Evolutionary conservation across 2,797 vertebrate genomes (phyloP).

Genomic region (Mus minutoides): DNA sequence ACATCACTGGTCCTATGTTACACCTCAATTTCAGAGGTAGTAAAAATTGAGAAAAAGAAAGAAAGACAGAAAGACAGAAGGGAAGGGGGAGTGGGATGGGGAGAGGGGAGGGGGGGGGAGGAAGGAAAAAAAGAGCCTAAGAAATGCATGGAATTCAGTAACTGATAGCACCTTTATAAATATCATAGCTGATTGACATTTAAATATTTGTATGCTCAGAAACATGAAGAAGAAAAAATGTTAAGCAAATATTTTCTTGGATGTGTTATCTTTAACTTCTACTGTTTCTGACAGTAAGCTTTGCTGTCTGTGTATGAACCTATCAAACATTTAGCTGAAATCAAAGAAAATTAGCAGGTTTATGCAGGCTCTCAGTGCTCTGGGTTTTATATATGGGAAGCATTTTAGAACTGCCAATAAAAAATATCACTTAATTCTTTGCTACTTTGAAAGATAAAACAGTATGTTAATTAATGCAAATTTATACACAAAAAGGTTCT

Average conservation of each 20-base stretch:
- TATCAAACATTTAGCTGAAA: neutral
- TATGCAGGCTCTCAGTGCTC: constrained; percentile 28
- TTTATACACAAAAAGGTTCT: constrained; percentile 37
- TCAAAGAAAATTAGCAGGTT: constrained; percentile 31
- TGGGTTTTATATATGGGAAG: neutral
- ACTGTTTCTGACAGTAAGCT: neutral
- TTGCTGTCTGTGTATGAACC: neutral
- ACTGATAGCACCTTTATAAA: neutral
- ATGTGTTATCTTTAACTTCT: neutral
- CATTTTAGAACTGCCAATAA: constrained; percentile 53
- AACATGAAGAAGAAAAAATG: constrained; percentile 38
- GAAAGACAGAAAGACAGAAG: too few species aligned
- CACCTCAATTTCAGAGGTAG: neutral
- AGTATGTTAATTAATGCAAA: constrained; percentile 63
- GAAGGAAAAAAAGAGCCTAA: neutral
- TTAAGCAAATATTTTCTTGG: constrained; percentile 46
- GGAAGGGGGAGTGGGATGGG: fast-evolving
- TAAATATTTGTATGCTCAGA: neutral
- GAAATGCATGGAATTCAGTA: neutral
- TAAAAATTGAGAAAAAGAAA: neutral
- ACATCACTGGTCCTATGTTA: neutral
- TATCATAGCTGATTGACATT: neutral
- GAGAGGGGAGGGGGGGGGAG: fast-evolving
- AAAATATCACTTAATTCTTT: constrained; percentile 51
- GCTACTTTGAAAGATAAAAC: constrained; percentile 41